Base-by-base conservation (phyloP, 2,797 vertebrate genomes). In the Gymnoscopelus microlampas region DNA sequence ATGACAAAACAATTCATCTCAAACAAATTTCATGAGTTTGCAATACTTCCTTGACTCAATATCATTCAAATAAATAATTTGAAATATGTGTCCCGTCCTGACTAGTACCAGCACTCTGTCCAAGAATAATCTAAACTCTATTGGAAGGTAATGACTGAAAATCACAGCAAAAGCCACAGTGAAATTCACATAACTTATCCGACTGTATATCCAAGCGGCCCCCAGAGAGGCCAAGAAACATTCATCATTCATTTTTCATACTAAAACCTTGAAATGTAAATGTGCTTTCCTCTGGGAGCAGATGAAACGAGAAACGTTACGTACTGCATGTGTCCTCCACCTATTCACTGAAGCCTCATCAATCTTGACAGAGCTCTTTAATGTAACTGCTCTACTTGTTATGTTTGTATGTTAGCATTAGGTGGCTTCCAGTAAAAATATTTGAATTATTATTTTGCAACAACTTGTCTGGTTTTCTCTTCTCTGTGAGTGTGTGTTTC, bases 391-490 rank as follows among this genome's bases (percentile, higher is more conserved):
- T 73, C 15, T 81, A 78, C 79, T 89, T 89, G 65, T 80, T 86
- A 76, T 76, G 47, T 77, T 80, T 73, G 71, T 71, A 23, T 85
- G 84, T 87, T 84, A 70, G 74, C 85, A 75, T 79, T 81, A 79
- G 80, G 78, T 76, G 67, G 66, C 68, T 77, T 72, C 77, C 82
- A 85, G 76, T 14, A 82, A 88, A 80, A 85, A 88, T 83, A 89
- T 89, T 88, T 82, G 24, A 84, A 80, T 81, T 74, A 23, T 60
- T 71, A 85, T 60, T 60, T 23, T 78, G 80, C 76, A 81, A 81
- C 71, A 78, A 68, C 76, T 77, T 53, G 73, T 82, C 54, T 67
- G 70, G 61, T 70, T 29, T 49, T 77, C 60, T 79, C 68, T 64
- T 82, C 54, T 44, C 7, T 51, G 14, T 15, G 50, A 4, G 50